Evolutionary conservation across 2,888 invertebrate species (phyloP), one percentile per base, ranked within the genome.

Genomic region (Plemyria rubiginata): DNA sequence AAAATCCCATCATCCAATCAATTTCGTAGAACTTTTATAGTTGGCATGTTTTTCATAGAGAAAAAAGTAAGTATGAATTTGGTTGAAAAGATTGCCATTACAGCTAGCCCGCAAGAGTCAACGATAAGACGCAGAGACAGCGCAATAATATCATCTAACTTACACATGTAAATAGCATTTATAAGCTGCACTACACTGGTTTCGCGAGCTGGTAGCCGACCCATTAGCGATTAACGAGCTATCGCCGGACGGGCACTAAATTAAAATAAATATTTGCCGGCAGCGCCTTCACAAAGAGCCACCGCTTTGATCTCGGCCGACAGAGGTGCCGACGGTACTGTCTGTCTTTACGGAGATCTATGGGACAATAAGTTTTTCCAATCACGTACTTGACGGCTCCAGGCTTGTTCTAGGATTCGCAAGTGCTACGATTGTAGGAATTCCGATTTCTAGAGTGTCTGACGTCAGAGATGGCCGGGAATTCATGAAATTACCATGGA

Each of bases 261-360:
- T 92, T 92, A 92, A 92, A 92, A 92, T 91, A 92, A 92, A 92
- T 92, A 92, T 92, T 92, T 88, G 88, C 90, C 79, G 85, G 82
- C 87, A 81, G 85, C 85, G 86, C 86, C 80, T 76, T 80, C 81
- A 83, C 84, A 80, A 85, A 85, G 85, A 87, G 84, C 74, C 76
- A 66, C 74, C 78, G 78, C 91, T 90, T 91, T 92, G 79, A 89
- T 82, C 78, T 85, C 45, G 70, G 81, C 92, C 92, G 92, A 90
- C 92, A 91, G 85, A 90, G 88, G 88, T 88, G 89, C 91, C 91
- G 90, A 76, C 79, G 72, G 73, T 74, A 56, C 62, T n/a, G 52
- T n/a, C 52, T 22, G 59, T 53, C 55, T 60, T 32, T 55, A 60
- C 57, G 58, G 54, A 66, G 60, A 63, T 41, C 54, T 56, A 64